These are phyloP conservation scores for Philypnodon macrostomus DNA, from an alignment of 2,797 vertebrate species.

Conservation along the genomic window DNA sequence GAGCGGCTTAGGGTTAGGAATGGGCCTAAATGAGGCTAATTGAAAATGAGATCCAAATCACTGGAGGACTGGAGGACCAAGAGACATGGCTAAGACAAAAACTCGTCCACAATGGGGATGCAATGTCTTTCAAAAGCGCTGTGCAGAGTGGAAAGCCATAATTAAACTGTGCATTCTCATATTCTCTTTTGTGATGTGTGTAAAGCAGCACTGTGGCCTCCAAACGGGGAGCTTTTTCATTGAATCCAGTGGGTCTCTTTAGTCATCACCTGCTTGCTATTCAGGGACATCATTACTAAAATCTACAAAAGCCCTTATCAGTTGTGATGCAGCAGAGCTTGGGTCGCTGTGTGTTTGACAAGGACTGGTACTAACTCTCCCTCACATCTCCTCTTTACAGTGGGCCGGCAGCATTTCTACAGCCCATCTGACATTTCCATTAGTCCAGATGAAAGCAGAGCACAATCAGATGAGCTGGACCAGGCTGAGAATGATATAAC, in stretches of 20 bases:
- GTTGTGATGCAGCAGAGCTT: constrained; percentile 56
- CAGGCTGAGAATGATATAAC: no score
- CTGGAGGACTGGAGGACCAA: constrained; percentile 13
- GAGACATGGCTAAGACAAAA: constrained; percentile 28
- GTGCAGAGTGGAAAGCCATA: constrained; percentile 45
- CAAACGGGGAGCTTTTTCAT: constrained; percentile 64
- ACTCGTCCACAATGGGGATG: constrained; percentile 31
- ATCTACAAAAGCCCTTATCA: constrained; percentile 76
- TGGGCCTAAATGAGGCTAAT: constrained; percentile 19
- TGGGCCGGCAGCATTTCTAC: no score
- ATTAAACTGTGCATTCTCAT: constrained; percentile 62
- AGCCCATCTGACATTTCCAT: constrained; percentile 68
- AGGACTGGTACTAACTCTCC: no score
- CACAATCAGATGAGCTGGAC: constrained; percentile 43
- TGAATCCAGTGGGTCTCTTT: constrained; percentile 66
- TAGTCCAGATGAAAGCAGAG: constrained; percentile 66
- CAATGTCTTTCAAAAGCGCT: constrained; percentile 29
- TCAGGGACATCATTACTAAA: constrained; percentile 74
- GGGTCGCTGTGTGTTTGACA: no score
- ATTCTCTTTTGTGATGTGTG: constrained; percentile 64
- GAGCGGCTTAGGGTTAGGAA: no score
- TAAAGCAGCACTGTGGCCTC: constrained; percentile 44
- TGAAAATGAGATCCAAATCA: no score
- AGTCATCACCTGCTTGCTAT: constrained; percentile 63
- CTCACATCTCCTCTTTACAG: constrained; percentile 60